These are phyloP conservation scores for Rutilus rutilus DNA, from an alignment of 2,113 vertebrate genomes.

Conservation along the genomic window DNA sequence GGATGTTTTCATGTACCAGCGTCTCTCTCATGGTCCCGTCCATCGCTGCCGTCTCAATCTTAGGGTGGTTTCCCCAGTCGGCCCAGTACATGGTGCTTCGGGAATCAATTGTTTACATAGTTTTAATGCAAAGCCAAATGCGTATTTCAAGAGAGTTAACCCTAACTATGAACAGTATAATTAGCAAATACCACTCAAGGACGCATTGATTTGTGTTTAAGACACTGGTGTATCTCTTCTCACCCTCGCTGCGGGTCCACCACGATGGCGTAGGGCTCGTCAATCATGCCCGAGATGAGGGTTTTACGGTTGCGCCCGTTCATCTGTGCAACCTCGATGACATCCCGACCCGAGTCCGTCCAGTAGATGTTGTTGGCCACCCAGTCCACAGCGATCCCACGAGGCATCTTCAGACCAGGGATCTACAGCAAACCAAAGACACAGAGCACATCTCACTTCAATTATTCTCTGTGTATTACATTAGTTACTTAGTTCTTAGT, in stretches of 20 bases:
- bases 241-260: slow-evolving; percentile 91
- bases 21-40: slow-evolving; percentile 93
- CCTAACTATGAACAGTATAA: background rate
- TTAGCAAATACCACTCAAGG: background rate
- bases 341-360: slow-evolving; percentile 92
- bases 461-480: too few relatives aligned
- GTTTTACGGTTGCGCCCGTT: slow-evolving; percentile 90
- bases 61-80: slow-evolving; percentile 97
- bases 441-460: background rate
- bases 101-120: background rate
- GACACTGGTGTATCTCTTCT: slow-evolving; percentile 16
- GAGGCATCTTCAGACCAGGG: slow-evolving; percentile 92
- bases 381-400: slow-evolving; percentile 96
- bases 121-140: background rate
- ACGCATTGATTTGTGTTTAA: background rate
- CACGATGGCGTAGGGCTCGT: slow-evolving; percentile 93
- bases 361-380: slow-evolving; percentile 96
- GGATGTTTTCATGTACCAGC: slow-evolving; percentile 92
- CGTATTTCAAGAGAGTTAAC: background rate
- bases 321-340: slow-evolving; percentile 94
- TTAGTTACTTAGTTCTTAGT: too few relatives aligned
- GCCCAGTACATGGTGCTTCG: slow-evolving; percentile 97
- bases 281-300: slow-evolving; percentile 94
- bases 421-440: slow-evolving; percentile 74
- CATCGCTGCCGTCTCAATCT: slow-evolving; percentile 96